Evolutionary conservation across 1,140 invertebrate genomes (phyloP).

Genomic region (Cepaea nemoralis): DNA sequence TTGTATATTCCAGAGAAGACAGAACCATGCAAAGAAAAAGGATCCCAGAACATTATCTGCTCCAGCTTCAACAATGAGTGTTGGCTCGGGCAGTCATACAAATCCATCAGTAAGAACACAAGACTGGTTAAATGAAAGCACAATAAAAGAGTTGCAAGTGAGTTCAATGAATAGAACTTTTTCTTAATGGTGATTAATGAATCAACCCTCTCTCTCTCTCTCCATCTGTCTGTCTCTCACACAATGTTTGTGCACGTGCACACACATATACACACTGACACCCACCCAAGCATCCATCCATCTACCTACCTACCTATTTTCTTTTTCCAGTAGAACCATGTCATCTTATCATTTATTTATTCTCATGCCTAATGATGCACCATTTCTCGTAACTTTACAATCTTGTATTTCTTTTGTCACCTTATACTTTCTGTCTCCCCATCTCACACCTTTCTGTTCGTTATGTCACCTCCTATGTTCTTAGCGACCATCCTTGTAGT

Average conservation of each 20-base stretch:
- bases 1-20: neutral
- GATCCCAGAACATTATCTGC: neutral
- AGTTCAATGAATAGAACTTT: constrained; percentile 6
- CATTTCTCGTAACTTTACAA: no score
- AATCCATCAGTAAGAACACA: constrained; percentile 53
- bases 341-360: no score
- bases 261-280: no score
- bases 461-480: no score
- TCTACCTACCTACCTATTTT: no score
- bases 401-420: no score
- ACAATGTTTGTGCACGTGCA: neutral
- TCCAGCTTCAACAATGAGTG: constrained; percentile 23
- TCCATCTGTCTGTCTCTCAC: neutral
- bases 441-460: no score
- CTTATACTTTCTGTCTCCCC: no score
- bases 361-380: no score
- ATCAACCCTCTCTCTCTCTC: neutral
- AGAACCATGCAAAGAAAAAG: constrained; percentile 12
- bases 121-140: constrained; percentile 56
- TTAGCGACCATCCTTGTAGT: no score
- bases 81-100: constrained; percentile 48
- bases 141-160: constrained; percentile 57
- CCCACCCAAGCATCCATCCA: no score
- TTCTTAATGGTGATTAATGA: neutral
- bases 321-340: no score